These are phyloP conservation scores for Globodera rostochiensis DNA, from an alignment of 1,140 invertebrate species.

Conservation along the genomic window DNA sequence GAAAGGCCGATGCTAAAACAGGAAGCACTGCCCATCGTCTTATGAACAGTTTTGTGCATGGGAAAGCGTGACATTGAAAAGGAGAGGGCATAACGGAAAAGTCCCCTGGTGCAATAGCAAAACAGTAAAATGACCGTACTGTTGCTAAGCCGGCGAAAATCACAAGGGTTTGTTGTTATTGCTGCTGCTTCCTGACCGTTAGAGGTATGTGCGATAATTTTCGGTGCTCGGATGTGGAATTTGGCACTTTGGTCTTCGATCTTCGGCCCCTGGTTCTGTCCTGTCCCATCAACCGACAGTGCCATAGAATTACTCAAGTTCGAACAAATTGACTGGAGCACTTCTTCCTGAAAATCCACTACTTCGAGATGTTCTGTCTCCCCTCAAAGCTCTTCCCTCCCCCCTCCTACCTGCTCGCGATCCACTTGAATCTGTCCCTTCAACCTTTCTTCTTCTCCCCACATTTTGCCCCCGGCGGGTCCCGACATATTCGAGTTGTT, in stretches of 20 bases:
- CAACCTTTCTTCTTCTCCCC: neutral
- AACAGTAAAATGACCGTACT: neutral
- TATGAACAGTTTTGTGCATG: too few relatives aligned
- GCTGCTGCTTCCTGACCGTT: neutral
- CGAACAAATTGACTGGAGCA: constrained; percentile 15
- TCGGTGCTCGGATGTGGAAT: neutral
- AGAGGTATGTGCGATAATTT: neutral
- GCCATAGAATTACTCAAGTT: constrained; percentile 6
- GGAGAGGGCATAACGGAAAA: neutral
- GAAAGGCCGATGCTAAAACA: neutral
- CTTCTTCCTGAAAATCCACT: constrained; percentile 12
- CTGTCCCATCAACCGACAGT: neutral
- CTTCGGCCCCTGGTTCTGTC: neutral
- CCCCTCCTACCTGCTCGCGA: neutral
- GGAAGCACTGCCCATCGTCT: too few relatives aligned
- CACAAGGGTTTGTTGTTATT: neutral
- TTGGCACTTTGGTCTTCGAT: neutral
- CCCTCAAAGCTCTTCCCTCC: neutral
- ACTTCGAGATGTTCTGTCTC: neutral
- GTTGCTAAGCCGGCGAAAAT: neutral
- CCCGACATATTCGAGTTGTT: neutral
- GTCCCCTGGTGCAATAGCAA: neutral
- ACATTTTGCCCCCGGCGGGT: neutral
- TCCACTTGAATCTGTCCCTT: neutral
- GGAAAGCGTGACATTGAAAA: too few relatives aligned